Evolutionary conservation across 2,888 invertebrate species (phyloP).

Genomic region (Pandemis cinnamomeana): DNA sequence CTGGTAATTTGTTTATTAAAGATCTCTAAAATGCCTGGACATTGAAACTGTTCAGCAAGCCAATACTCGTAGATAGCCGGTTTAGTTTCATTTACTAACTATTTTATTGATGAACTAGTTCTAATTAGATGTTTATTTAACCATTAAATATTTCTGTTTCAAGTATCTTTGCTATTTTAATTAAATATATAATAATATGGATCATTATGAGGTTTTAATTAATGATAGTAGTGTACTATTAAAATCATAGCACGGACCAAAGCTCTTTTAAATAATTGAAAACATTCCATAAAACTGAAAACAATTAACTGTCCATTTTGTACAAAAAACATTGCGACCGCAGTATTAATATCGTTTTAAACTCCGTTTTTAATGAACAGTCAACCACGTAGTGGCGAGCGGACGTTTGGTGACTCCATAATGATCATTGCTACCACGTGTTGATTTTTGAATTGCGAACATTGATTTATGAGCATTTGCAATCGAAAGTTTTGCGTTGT

Average conservation of each 20-base stretch:
- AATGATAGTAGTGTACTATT: not conserved
- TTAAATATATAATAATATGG: too few relatives aligned
- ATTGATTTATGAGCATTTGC: too few relatives aligned
- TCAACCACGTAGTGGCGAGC: slow-evolving; percentile 3
- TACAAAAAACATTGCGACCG: slow-evolving; percentile 18
- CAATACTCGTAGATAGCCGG: too few relatives aligned
- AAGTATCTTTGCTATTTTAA: too few relatives aligned
- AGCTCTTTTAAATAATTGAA: slow-evolving; percentile 21
- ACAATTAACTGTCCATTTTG: slow-evolving; percentile 20
- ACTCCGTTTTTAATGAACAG: slow-evolving; percentile 27
- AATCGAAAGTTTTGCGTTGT: too few relatives aligned
- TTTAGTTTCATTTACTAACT: too few relatives aligned
- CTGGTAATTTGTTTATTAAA: not conserved
- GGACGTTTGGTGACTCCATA: not conserved
- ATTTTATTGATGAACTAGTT: too few relatives aligned
- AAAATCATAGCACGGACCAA: not conserved
- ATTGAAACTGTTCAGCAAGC: not conserved
- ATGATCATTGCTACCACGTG: not conserved
- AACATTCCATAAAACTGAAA: slow-evolving; percentile 11
- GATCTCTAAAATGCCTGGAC: not conserved
- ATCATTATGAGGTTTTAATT: too few relatives aligned
- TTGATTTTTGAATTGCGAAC: not conserved
- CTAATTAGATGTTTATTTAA: too few relatives aligned
- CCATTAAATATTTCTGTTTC: too few relatives aligned
- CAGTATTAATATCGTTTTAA: slow-evolving; percentile 17